A percentile compares a stretch with the other conserved stretches of the same genome.
These are phyloP conservation scores for Phataginus tricuspis DNA, from an alignment of 2,797 vertebrate species.

Conservation along the genomic window DNA sequence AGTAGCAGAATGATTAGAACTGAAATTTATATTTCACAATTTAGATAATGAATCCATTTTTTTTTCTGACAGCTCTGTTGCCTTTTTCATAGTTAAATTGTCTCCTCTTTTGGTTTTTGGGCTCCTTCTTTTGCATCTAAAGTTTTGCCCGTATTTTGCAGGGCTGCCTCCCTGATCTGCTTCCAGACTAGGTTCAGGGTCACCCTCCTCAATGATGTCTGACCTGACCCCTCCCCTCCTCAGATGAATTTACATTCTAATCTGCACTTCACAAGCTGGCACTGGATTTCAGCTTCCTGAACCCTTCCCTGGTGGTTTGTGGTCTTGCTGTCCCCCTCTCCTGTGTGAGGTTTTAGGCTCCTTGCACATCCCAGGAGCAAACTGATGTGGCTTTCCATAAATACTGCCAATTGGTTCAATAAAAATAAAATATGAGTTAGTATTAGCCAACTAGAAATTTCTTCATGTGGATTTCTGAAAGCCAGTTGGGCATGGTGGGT, in stretches of 20 bases:
- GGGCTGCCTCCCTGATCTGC: neutral
- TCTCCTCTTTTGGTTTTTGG: neutral
- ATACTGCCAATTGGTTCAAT: neutral
- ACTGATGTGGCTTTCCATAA: neutral
- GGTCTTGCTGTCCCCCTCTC: neutral
- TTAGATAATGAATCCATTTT: neutral
- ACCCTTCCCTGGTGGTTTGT: neutral
- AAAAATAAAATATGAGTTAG: neutral
- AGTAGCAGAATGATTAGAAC: neutral
- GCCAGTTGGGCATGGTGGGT: neutral
- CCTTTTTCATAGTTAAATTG: neutral
- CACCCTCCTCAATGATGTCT: neutral
- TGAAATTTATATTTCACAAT: neutral
- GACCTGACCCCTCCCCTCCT: neutral
- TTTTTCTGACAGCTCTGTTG: neutral
- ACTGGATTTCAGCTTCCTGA: neutral
- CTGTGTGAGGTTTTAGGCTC: neutral
- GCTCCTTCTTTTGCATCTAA: neutral
- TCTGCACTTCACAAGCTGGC: neutral
- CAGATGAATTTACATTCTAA: neutral
- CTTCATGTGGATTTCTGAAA: conserved; percentile 33
- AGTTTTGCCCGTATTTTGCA: neutral
- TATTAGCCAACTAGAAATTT: neutral
- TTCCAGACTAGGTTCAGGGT: neutral
- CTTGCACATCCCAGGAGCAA: neutral